Conservation (phyloP, 1,140 invertebrate species). For the Rhysida immarginata region DNA sequence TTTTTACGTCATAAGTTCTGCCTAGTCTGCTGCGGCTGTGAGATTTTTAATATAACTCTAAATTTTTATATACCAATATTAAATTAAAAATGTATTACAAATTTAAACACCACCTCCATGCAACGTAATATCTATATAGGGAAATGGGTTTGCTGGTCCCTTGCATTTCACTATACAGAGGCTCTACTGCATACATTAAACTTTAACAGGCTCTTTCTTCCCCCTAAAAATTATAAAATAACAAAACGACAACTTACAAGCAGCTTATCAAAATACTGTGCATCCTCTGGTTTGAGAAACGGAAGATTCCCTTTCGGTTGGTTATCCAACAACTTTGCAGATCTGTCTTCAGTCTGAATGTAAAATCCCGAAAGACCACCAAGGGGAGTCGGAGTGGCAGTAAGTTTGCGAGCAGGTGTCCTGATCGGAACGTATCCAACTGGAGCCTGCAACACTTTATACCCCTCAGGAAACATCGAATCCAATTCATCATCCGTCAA, state of each 20-base stretch:
- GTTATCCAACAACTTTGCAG: constrained; percentile 69
- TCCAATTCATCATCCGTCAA: constrained; percentile 95
- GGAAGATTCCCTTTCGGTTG: constrained; percentile 94
- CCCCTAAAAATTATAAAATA: too few relatives aligned
- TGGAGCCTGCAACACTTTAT: constrained; percentile 91
- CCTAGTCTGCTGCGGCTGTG: too few relatives aligned
- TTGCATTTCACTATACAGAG: too few relatives aligned
- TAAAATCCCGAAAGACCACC: constrained; percentile 81
- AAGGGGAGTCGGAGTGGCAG: constrained; percentile 94
- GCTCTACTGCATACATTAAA: too few relatives aligned
- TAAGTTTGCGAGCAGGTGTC: constrained; percentile 90
- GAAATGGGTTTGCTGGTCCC: too few relatives aligned
- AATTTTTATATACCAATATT: too few relatives aligned
- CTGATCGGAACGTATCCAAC: constrained; percentile 92
- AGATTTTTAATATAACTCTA: too few relatives aligned
- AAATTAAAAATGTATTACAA: too few relatives aligned
- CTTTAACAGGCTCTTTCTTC: too few relatives aligned
- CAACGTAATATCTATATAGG: too few relatives aligned
- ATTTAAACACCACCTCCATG: too few relatives aligned
- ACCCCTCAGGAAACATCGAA: constrained; percentile 90
- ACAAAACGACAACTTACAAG: constrained; percentile 39
- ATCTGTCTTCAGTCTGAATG: constrained; percentile 65
- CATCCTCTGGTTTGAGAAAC: constrained; percentile 98
- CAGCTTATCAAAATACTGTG: constrained; percentile 98
- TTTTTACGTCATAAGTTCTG: too few relatives aligned